Evolutionary conservation across 2,113 vertebrate species (phyloP), one percentile per base, ranked within the genome.

Genomic region (Tragulus kanchil): DNA sequence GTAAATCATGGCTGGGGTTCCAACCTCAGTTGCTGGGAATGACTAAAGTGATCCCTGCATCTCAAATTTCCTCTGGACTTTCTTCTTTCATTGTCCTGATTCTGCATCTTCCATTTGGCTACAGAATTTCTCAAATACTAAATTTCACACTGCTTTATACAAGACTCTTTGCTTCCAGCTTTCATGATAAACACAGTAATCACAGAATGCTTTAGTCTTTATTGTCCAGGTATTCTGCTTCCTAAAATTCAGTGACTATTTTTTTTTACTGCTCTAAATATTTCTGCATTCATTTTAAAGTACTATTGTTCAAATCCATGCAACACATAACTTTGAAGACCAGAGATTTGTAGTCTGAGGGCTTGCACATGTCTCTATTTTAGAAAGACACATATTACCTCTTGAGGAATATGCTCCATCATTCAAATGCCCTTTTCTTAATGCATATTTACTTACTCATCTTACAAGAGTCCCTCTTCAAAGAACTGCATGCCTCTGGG

Each of bases 311-410:
- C 56, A 92, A 87, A 86, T 81, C 11, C 25, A 71, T 71, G 56
- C 10, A 61, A 92, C 45, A n/a, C 36, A 71, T 92, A 95, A 92
- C 6, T 71, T 82, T 50, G 81, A 87, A 92, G 26, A 82, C 17
- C 36, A 54, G 64, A 48, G 28, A 28, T 92, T 81, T 87, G 56
- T 48, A 87, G 8, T 82, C 50, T 82, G 64, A 92, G 26, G 64
- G 26, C 16, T 64, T 61, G n/a, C 50, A 87, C 28, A 17, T 64
- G 28, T 26, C 58, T 87, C 56, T 95, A 75, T 86, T 82, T 82
- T 83, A 92, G 84, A 87, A 87, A 56, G 75, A 95, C 48, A 56
- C 28, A n/a, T 87, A 82, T 87, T 92, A 82, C 50, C 48, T 95
- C 75, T 62, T 23, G 16, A 25, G 26, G 26, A 95, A 95, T 73